Base-by-base conservation (phyloP, 2,113 vertebrate genomes). In the Hippolais icterina region DNA sequence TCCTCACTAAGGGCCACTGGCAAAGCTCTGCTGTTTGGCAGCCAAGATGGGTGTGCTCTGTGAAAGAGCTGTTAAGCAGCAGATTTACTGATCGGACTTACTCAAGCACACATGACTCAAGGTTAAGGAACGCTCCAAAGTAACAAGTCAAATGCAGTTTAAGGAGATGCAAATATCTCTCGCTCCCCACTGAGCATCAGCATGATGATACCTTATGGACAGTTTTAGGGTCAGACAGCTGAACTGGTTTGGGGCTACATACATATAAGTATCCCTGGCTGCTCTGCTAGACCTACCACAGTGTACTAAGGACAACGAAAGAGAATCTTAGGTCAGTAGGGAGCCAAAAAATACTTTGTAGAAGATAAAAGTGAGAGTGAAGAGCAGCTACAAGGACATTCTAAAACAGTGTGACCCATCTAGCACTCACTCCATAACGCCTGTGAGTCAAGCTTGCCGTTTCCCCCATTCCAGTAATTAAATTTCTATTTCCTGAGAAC, bases 401-500 rank as follows among this genome's bases (percentile, higher is more conserved):
- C 85, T 64, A 87, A 53, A 76, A 57, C 59, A 2, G 1, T 2
- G 19, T n/a, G 44, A 95, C 31, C 70, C 79, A 90, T 31, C 44
- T 42, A 72, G 61, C 50, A 37, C 54, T 72, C 53, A 39, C 27
- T 81, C 41, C 42, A 5, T 8, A 41, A 87, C 1, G n/a, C 60
- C 69, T 53, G 3, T 1, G 7, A 86, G 90, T 70, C 66, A 86
- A 28, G 11, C 64, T 39, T 69, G 53, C 37, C 0, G 14, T 33
- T 83, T 83, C 54, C 29, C n/a, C 46, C 13, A 27, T 49, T 81
- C 37, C 14, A 24, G 63, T 69, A 61, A 88, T 65, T 83, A 85
- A 85, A 63, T 49, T 56, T 59, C 42, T 77, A 15, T 89, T 86
- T 90, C 59, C 54, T 74, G 82, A 94, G 41, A 94, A 75, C 31